phyloP scores from a whole-genome alignment of 1,140 invertebrate genomes.

The Ridgeia piscesae region DNA sequence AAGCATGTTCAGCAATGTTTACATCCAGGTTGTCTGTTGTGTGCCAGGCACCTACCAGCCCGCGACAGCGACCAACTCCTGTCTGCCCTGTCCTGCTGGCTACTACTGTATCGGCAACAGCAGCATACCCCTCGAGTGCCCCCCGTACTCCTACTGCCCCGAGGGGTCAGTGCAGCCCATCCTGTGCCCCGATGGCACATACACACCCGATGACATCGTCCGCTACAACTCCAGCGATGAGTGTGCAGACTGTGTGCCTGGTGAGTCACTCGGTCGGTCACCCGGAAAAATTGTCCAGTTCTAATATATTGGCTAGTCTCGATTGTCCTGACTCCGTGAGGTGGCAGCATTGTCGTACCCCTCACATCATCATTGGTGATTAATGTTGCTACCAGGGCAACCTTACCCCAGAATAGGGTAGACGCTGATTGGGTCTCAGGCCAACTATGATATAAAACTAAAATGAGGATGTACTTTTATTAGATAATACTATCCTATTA shows the following conservation, averaged over 20 bases:
- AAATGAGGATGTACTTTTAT: too few species aligned
- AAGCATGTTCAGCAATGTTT: too few species aligned
- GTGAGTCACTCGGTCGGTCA: background rate
- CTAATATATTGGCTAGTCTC: too few species aligned
- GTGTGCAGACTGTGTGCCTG: constrained; percentile 38
- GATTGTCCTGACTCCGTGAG: too few species aligned
- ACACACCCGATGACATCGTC: constrained; percentile 37
- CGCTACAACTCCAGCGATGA: constrained; percentile 36
- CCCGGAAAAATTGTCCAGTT: too few species aligned
- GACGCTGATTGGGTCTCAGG: too few species aligned
- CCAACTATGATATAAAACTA: too few species aligned
- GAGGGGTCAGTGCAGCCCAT: constrained; percentile 39
- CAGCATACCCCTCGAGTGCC: constrained; percentile 41
- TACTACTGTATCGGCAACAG: constrained; percentile 44
- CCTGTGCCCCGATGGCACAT: constrained; percentile 47
- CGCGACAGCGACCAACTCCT: constrained; percentile 32
- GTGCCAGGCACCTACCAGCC: constrained; percentile 46
- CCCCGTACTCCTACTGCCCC: constrained; percentile 47
- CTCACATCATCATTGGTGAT: too few species aligned
- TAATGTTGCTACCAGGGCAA: too few species aligned
- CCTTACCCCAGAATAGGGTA: too few species aligned
- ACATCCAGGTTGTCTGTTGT: constrained; percentile 10
- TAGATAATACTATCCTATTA: too few species aligned
- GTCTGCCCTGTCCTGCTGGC: constrained; percentile 44
- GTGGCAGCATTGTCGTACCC: too few species aligned